A percentile compares a stretch with the other conserved stretches of the same genome.
phyloP scores from a whole-genome alignment of 2,797 vertebrate species.

The Antrozous pallidus region DNA sequence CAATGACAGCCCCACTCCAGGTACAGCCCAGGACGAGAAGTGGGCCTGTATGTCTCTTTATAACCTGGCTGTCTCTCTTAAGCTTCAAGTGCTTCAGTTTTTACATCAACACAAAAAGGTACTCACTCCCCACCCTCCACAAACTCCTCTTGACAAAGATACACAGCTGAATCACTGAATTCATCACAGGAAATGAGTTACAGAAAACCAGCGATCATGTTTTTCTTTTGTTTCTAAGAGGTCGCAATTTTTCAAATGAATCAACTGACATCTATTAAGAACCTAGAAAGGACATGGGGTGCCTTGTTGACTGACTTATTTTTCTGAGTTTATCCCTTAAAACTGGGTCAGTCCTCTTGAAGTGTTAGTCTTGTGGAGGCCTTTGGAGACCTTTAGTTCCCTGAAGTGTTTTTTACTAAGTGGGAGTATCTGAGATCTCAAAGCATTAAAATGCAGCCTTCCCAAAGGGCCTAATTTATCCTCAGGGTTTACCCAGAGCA shows the following conservation, averaged over 20 bases:
- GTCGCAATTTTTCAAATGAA: slow-evolving; percentile 16
- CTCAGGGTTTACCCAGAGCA: slow-evolving; percentile 17
- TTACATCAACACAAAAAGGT: neutral
- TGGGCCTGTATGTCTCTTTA: neutral
- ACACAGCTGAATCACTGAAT: neutral
- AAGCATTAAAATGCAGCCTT: slow-evolving; percentile 57
- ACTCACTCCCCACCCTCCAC: neutral
- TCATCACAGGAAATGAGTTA: neutral
- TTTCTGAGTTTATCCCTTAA: slow-evolving; percentile 26
- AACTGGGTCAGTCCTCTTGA: slow-evolving; percentile 40
- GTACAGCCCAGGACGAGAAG: neutral
- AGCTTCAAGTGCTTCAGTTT: neutral
- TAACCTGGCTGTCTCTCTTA: neutral
- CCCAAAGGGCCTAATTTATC: slow-evolving; percentile 58
- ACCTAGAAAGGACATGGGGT: neutral
- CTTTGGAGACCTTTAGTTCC: slow-evolving; percentile 34
- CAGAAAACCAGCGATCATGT: neutral
- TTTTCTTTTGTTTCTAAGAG: slow-evolving; percentile 21
- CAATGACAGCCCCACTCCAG: neutral
- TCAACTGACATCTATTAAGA: neutral
- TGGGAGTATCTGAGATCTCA: slow-evolving; percentile 49
- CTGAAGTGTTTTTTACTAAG: slow-evolving; percentile 60
- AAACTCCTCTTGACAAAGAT: neutral
- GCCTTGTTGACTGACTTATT: neutral
- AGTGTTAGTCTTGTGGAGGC: neutral